Evolutionary conservation across 2,113 vertebrate species (phyloP).

Genomic region (Tupaia chinensis): DNA sequence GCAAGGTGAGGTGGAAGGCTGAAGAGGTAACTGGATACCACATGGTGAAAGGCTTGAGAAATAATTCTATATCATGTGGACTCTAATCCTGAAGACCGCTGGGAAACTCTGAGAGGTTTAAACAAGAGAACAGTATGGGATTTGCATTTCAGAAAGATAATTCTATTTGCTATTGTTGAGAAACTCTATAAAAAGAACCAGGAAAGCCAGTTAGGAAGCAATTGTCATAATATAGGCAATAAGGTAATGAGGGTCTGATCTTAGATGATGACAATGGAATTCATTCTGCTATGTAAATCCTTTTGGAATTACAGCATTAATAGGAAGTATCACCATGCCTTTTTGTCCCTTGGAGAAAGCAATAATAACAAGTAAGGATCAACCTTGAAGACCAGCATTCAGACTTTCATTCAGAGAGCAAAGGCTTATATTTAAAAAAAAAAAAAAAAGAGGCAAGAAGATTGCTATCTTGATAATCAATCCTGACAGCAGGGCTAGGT

Average conservation of each 20-base stretch:
- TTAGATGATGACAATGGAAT: not conserved
- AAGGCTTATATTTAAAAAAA: not conserved
- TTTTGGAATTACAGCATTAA: not conserved
- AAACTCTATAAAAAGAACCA: not conserved
- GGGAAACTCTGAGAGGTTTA: not conserved
- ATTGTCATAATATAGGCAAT: not conserved
- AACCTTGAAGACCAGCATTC: not conserved
- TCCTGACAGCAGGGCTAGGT: not conserved
- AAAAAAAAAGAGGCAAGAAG: not conserved
- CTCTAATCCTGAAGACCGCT: not conserved
- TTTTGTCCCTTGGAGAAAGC: not conserved
- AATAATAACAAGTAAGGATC: not conserved
- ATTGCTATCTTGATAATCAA: conserved; percentile 46
- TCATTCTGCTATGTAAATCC: not conserved
- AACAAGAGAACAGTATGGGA: not conserved
- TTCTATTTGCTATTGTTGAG: not conserved
- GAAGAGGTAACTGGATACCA: not conserved
- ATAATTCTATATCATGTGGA: not conserved
- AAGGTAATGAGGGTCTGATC: not conserved
- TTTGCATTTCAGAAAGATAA: conserved; percentile 29
- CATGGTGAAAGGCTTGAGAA: not conserved
- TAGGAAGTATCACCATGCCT: not conserved
- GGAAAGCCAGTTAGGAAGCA: not conserved
- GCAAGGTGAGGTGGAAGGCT: not conserved
- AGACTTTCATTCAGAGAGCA: not conserved